Evolutionary conservation across 2,888 invertebrate genomes (phyloP), one percentile per base, ranked within the genome.

Genomic region (Tetragnatha montana): DNA sequence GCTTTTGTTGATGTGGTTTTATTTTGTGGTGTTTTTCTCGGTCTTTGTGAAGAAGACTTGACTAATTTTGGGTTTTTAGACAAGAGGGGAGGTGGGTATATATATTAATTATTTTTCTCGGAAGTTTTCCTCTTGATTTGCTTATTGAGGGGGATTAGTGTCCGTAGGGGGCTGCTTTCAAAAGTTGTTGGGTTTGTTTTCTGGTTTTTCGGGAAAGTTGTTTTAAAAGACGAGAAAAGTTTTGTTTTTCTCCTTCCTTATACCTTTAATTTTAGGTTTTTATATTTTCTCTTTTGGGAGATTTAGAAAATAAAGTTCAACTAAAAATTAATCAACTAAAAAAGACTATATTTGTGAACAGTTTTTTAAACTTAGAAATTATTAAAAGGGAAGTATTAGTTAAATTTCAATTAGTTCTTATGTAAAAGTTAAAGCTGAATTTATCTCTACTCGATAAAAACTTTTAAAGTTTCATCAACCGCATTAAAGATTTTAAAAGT

Each of bases 1-100:
- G 70, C 21, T 12, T 81, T 69, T 19, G 69, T 81, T 70, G 70
- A 81, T 70, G 47, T 10, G 49, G 69, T 81, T 81, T 81, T 60
- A 35, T 35, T 51, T 81, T 70, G 70, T 68, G 8, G 69, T 12
- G 70, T 49, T 81, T 81, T 81, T 17, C 12, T 73, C 22, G 21
- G 12, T 19, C 12, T 12, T 73, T 73, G n/a, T 22, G 21, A 6
- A 17, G 60, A 60, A 17, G 12, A 17, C 14, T 60, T 8, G 60
- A 17, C 60, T 60, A 60, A 60, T 60, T 60, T 60, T 17, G 60
- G 60, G 14, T 60, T 60, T 17, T 60, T 60, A 60, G 17, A 60
- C 60, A 60, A 17, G 4, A 17, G 60, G 60, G 12, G 60, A 60
- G 12, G 12, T 12, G 60, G 17, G 60, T 60, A 60, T 4, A 60